Percentiles rank a stretch among this genome's conserved stretches.
phyloP scores from a whole-genome alignment of 2,888 invertebrate species.

The Macrosiphum euphorbiae region DNA sequence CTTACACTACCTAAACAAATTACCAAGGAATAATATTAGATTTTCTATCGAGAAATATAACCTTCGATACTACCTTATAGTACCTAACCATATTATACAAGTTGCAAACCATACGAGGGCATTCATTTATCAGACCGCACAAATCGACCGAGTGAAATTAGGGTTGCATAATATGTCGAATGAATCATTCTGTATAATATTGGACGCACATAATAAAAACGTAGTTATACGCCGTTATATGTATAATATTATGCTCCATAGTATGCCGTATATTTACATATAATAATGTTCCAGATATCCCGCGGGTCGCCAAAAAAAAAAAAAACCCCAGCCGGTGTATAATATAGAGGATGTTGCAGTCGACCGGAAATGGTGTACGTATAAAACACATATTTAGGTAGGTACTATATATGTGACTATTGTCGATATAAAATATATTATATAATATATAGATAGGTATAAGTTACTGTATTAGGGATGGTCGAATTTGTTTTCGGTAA shows the following conservation, averaged over 20 bases:
- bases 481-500: background rate
- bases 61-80: too few relatives aligned
- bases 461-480: background rate
- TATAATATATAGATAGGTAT: background rate
- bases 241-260: background rate
- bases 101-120: background rate
- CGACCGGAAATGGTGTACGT: background rate
- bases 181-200: slow-evolving; percentile 5
- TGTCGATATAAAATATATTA: background rate
- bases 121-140: background rate
- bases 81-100: background rate
- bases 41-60: background rate
- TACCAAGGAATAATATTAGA: background rate
- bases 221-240: background rate
- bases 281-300: background rate
- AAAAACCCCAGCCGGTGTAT: background rate
- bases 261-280: background rate
- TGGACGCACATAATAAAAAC: background rate
- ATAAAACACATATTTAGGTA: background rate
- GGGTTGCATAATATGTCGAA: background rate
- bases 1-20: background rate
- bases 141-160: background rate
- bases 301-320: background rate
- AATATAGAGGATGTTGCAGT: background rate
- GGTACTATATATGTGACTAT: background rate